Evolutionary conservation across 2,113 vertebrate species (phyloP), one percentile per base, ranked within the genome.

Genomic region (Neoarius graeffei): DNA sequence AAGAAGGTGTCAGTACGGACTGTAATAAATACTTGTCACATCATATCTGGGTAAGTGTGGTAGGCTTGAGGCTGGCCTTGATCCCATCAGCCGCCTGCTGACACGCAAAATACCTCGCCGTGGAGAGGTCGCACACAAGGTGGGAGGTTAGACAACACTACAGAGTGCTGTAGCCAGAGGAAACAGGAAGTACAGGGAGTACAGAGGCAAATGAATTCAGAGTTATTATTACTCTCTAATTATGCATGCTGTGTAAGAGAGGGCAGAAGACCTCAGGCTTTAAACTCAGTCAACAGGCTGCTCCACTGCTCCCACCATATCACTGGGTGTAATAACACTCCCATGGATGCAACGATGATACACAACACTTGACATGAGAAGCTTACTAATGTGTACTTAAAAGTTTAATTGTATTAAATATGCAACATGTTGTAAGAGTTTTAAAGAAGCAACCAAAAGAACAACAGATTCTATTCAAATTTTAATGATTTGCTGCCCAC

Each of bases 121-220:
- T 23, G 66, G 81, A 66, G 67, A 54, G 86, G 81, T 83, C 71
- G 50, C 81, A 62, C 50, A 2, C 48, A 71, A 62, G 86, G 66
- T 30, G 87, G 30, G 71, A 88, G 87, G 71, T 76, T 64, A 54
- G 69, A 27, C 81, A 94, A 90, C 95, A 94, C 95, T 94, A 95
- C 94, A 54, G 74, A 17, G 81, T 82, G 91, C 91, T 93, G 94
- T 91, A 91, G 93, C 94, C 92, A 94, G 89, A 92, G 88, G 90
- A 91, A 90, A 92, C 85, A 86, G 87, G 54, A 90, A 91, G 77
- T 73, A 91, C 89, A 90, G 90, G 74, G 81, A 91, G 88, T 48
- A 76, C 10, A 74, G 35, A 80, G 62, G 62, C 19, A 76, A 64
- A 83, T 25, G 25, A 56, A 64, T 76, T 83, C 81, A 19, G 25